These are phyloP conservation scores for Drosophila mimica DNA, from an alignment of 2,888 invertebrate species.

Conservation along the genomic window DNA sequence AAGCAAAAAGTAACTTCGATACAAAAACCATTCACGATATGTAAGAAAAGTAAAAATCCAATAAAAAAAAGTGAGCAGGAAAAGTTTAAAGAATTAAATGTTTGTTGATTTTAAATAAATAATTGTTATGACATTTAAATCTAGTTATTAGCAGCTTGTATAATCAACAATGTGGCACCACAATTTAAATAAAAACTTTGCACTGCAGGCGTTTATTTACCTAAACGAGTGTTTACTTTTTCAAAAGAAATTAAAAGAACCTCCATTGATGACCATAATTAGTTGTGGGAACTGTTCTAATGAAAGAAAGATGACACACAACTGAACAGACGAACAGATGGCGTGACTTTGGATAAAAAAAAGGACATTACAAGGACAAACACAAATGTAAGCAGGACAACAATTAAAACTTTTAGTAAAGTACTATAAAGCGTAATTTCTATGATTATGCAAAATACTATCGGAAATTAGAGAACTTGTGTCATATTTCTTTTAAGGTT, in stretches of 20 bases:
- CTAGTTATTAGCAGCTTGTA: not conserved
- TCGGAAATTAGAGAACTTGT: not conserved
- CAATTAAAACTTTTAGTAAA: slow-evolving; percentile 73
- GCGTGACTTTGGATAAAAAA: not conserved
- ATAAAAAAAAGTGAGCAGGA: not conserved
- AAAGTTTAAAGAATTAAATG: not conserved
- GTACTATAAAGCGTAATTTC: slow-evolving; percentile 9
- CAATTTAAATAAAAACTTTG: slow-evolving; percentile 53
- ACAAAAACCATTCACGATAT: not conserved
- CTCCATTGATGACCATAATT: slow-evolving; percentile 46
- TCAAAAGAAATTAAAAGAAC: slow-evolving; percentile 35
- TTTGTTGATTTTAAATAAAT: not conserved
- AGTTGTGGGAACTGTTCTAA: slow-evolving; percentile 24
- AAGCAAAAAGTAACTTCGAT: not conserved
- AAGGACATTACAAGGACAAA: slow-evolving; percentile 21
- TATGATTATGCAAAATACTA: not conserved
- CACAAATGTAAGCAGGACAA: slow-evolving; percentile 54
- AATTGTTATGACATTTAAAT: slow-evolving; percentile 16
- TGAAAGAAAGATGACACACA: slow-evolving; percentile 8
- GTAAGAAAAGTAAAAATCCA: not conserved
- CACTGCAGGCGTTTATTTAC: slow-evolving; percentile 57
- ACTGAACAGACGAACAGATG: not conserved
- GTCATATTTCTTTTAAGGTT: not conserved
- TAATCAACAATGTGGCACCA: slow-evolving; percentile 1
- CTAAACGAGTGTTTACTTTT: slow-evolving; percentile 30